Percentiles rank a stretch among this genome's conserved stretches.
phyloP scores from a whole-genome alignment of 2,888 invertebrate genomes.

The Auanema sp. region DNA sequence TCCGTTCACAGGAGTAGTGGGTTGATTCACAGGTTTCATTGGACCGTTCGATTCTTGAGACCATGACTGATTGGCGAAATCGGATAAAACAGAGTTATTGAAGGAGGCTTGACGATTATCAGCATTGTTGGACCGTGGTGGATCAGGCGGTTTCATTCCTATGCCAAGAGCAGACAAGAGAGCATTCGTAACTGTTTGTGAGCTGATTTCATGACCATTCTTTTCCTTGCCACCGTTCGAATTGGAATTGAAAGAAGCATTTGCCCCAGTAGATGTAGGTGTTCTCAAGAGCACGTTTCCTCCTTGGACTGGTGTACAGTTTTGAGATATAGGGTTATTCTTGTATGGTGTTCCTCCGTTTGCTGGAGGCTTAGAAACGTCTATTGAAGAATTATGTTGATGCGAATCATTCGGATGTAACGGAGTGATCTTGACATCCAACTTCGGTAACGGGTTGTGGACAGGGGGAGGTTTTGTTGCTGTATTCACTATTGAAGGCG shows the following conservation, averaged over 20 bases:
- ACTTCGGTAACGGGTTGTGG: background rate
- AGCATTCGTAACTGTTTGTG: background rate
- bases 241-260: background rate
- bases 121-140: too few species aligned
- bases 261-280: background rate
- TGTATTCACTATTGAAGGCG: background rate
- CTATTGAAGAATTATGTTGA: background rate
- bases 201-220: background rate
- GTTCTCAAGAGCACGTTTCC: background rate
- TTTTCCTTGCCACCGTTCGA: background rate
- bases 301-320: background rate
- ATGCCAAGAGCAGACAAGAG: background rate
- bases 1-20: too few species aligned
- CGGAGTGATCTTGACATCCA: background rate
- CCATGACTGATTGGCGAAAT: too few species aligned
- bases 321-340: background rate
- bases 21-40: too few species aligned
- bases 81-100: too few species aligned
- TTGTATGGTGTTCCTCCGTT: background rate
- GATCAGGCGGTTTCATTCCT: background rate
- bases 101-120: too few species aligned
- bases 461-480: background rate
- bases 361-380: conserved; percentile 3
- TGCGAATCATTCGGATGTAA: background rate
- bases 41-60: too few species aligned